Conservation (phyloP, 1,140 invertebrate species). For the Bombus polaris region DNA sequence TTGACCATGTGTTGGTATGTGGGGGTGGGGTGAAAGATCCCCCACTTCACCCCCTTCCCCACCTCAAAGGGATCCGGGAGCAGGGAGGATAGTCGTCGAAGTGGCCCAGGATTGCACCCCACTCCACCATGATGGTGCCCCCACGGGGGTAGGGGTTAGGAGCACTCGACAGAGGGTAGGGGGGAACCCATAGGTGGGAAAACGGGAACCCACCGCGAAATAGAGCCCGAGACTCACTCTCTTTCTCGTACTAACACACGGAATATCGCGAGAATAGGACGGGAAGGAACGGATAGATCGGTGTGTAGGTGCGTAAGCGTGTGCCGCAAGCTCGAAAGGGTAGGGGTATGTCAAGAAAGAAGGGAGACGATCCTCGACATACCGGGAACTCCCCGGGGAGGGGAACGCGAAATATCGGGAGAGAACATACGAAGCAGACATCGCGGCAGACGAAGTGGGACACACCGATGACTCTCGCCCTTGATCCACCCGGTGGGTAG, state of each 20-base stretch:
- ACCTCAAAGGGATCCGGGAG: constrained; percentile 72
- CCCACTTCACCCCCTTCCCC: constrained; percentile 75
- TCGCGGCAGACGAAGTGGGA: constrained; percentile 69
- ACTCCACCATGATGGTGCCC: constrained; percentile 69
- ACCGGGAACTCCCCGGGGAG: constrained; percentile 70
- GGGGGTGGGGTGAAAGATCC: constrained; percentile 63
- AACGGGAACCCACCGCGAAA: constrained; percentile 74
- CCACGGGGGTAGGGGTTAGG: constrained; percentile 75
- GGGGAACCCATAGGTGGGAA: constrained; percentile 77
- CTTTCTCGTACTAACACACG: constrained; percentile 47
- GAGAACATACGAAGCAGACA: constrained; percentile 67
- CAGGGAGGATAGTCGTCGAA: constrained; percentile 75
- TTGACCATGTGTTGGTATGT: constrained; percentile 53
- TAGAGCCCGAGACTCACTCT: constrained; percentile 68
- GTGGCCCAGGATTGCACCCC: constrained; percentile 72
- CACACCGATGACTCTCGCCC: constrained; percentile 62
- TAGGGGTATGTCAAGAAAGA: constrained; percentile 76
- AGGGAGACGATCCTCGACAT: constrained; percentile 76
- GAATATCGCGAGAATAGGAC: constrained; percentile 63
- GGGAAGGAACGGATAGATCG: constrained; percentile 59
- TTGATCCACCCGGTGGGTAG: constrained; percentile 51
- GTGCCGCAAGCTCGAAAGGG: constrained; percentile 54
- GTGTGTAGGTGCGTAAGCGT: constrained; percentile 58
- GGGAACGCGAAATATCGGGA: constrained; percentile 72
- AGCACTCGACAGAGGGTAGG: constrained; percentile 66